Conservation (phyloP, 2,888 invertebrate genomes). For the Diarsia rubi region DNA sequence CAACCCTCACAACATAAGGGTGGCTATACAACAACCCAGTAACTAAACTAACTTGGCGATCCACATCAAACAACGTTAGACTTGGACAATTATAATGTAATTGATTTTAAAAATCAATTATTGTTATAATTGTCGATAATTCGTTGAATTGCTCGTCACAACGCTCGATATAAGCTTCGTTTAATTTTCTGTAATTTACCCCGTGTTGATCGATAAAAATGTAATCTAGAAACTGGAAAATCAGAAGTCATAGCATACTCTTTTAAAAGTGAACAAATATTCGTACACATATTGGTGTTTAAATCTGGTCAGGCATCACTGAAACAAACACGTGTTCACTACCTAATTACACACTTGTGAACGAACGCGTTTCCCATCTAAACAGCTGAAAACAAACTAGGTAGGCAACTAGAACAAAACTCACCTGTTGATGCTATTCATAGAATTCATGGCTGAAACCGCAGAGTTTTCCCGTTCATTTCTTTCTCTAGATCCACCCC, state of each 20-base stretch:
- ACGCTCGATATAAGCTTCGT: constrained; percentile 44
- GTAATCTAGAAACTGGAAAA: constrained; percentile 3
- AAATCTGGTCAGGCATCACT: constrained; percentile 5
- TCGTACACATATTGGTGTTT: not conserved
- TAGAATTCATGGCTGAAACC: constrained; percentile 92
- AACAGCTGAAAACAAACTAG: constrained; percentile 21
- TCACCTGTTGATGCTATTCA: constrained; percentile 93
- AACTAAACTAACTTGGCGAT: constrained; percentile 29
- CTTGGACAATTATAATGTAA: constrained; percentile 66
- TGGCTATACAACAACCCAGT: constrained; percentile 46
- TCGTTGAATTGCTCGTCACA: constrained; percentile 41
- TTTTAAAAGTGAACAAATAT: not conserved
- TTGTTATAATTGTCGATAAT: constrained; percentile 50
- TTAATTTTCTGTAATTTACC: constrained; percentile 39
- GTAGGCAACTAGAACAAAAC: constrained; percentile 62
- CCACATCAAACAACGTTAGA: constrained; percentile 62
- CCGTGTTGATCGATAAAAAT: constrained; percentile 11
- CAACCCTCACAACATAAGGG: constrained; percentile 67
- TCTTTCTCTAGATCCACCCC: constrained; percentile 88
- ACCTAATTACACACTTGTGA: constrained; percentile 12
- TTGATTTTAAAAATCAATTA: constrained; percentile 63
- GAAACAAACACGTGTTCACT: constrained; percentile 9
- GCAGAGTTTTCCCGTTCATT: constrained; percentile 90
- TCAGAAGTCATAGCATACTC: not conserved
- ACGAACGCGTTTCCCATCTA: constrained; percentile 12